A percentile compares a stretch with the other conserved stretches of the same genome.
These are phyloP conservation scores for Solenopsis fugax DNA, from an alignment of 1,140 invertebrate species.

Conservation along the genomic window DNA sequence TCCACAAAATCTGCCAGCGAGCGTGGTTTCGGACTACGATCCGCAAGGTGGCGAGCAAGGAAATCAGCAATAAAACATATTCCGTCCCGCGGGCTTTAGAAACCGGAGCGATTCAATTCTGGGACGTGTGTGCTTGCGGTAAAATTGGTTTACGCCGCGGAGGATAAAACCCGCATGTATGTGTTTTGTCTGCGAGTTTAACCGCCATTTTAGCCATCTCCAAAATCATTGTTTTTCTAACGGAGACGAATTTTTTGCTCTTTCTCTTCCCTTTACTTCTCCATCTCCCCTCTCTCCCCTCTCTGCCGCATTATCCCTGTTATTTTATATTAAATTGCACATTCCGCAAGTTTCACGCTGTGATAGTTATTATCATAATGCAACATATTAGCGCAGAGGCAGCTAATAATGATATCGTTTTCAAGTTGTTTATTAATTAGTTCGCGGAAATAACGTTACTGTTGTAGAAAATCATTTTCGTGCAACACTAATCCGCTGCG, in stretches of 20 bases:
- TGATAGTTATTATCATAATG: not conserved
- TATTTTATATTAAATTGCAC: not conserved
- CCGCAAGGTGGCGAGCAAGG: slow-evolving; percentile 17
- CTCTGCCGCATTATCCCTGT: not conserved
- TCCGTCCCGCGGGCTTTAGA: slow-evolving; percentile 43
- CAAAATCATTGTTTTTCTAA: slow-evolving; percentile 32
- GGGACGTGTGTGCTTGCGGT: slow-evolving; percentile 42
- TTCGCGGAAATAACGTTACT: not conserved
- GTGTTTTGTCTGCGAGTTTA: slow-evolving; percentile 36
- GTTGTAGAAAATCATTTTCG: not conserved
- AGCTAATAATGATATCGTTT: not conserved
- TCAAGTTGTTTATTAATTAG: not conserved
- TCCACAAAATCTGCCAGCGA: not conserved
- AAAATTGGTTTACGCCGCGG: slow-evolving; percentile 57
- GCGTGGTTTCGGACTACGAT: not conserved
- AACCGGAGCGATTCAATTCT: slow-evolving; percentile 54
- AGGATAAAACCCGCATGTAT: slow-evolving; percentile 42
- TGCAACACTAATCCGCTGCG: not conserved
- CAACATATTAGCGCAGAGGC: not conserved
- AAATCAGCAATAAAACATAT: slow-evolving; percentile 60
- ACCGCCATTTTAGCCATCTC: slow-evolving; percentile 28
- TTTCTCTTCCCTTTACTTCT: not conserved
- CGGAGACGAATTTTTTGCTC: slow-evolving; percentile 1
- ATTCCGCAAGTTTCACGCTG: not conserved
- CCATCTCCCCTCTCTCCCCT: not conserved